Conservation (phyloP, 2,888 invertebrate genomes). For the Furcula furcula region DNA sequence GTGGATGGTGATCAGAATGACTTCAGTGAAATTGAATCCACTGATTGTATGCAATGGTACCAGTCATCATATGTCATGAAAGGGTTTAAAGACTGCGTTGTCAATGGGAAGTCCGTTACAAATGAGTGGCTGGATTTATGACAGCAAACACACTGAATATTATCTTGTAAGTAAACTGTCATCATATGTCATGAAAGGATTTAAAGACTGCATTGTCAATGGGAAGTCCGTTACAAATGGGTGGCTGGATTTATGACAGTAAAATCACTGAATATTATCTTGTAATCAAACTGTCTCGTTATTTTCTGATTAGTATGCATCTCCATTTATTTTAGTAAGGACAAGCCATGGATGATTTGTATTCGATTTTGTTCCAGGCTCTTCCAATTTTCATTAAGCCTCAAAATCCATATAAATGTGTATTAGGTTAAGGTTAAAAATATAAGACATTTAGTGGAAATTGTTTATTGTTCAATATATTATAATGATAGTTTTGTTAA, state of each 20-base stretch:
- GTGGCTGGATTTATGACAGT: slow-evolving; percentile 63
- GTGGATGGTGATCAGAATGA: slow-evolving; percentile 30
- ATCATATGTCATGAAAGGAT: slow-evolving; percentile 79
- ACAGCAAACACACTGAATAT: too few relatives aligned
- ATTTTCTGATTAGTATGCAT: too few relatives aligned
- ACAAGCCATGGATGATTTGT: too few relatives aligned
- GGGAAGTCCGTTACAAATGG: slow-evolving; percentile 77
- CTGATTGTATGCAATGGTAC: slow-evolving; percentile 67
- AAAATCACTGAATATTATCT: too few relatives aligned
- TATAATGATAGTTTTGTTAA: background rate
- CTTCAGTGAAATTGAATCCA: slow-evolving; percentile 61
- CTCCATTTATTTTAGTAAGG: too few relatives aligned
- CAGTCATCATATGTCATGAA: slow-evolving; percentile 79
- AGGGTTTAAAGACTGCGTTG: slow-evolving; percentile 81
- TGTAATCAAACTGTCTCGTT: slow-evolving; percentile 78
- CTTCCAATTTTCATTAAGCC: too few relatives aligned
- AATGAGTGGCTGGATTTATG: slow-evolving; percentile 69
- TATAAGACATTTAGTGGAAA: background rate
- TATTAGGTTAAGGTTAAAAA: too few relatives aligned
- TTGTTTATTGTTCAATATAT: background rate
- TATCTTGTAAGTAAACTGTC: too few relatives aligned
- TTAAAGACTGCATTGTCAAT: slow-evolving; percentile 80
- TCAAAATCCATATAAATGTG: too few relatives aligned
- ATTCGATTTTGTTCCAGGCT: too few relatives aligned
- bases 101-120: slow-evolving; percentile 78